These are phyloP conservation scores for Peucedramus taeniatus DNA, from an alignment of 2,113 vertebrate species.

Conservation along the genomic window DNA sequence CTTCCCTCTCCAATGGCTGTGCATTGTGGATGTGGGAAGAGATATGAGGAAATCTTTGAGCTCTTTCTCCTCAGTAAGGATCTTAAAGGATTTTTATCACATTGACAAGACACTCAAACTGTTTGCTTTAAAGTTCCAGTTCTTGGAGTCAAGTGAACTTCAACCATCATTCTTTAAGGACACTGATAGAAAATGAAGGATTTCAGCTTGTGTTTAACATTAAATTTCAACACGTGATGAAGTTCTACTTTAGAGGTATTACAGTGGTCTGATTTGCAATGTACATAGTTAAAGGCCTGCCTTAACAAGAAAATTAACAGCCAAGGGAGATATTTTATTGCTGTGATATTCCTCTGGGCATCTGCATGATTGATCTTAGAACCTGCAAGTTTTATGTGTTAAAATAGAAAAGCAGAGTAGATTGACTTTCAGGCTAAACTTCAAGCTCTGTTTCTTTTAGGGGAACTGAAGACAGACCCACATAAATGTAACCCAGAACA, in stretches of 20 bases:
- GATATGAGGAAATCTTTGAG: not conserved
- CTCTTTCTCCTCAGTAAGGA: not conserved
- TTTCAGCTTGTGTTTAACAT: not conserved
- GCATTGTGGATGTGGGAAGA: not conserved
- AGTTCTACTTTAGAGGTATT: not conserved
- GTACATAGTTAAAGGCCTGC: not conserved
- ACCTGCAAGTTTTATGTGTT: not conserved
- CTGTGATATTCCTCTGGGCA: not conserved
- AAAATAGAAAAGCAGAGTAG: not conserved
- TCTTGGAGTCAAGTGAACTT: not conserved
- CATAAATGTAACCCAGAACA: not conserved
- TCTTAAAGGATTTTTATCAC: not conserved
- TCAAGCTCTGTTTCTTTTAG: not conserved
- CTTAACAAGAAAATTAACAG: conserved; percentile 6
- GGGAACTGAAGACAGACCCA: not conserved
- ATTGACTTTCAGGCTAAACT: not conserved
- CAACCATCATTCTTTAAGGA: not conserved
- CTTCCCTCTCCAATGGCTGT: not conserved
- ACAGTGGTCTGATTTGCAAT: not conserved
- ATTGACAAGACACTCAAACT: not conserved
- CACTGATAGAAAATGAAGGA: not conserved
- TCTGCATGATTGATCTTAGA: not conserved
- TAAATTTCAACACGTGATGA: not conserved
- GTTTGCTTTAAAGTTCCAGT: not conserved
- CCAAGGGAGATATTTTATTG: not conserved